phyloP scores from a whole-genome alignment of 2,888 invertebrate genomes.

The Xylota segnis region DNA sequence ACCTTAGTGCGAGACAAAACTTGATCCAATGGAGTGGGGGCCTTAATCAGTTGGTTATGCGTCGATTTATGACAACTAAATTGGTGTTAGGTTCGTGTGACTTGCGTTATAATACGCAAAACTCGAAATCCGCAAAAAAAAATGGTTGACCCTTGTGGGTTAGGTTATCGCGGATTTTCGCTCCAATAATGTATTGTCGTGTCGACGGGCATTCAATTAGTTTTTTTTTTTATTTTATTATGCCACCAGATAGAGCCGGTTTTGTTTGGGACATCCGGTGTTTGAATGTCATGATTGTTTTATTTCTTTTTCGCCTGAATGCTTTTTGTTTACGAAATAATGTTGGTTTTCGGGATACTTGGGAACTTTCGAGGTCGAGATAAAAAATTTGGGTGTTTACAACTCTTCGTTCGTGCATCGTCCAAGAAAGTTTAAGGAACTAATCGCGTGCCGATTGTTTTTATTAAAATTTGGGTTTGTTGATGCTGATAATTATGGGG shows the following conservation, averaged over 20 bases:
- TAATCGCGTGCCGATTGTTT: background rate
- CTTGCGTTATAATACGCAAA: constrained; percentile 2
- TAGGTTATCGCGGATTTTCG: constrained; percentile 6
- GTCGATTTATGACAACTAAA: constrained; percentile 41
- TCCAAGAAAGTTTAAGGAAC: background rate
- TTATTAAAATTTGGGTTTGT: background rate
- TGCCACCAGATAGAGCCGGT: constrained; percentile 4
- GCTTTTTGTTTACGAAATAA: background rate
- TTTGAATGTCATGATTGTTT: constrained; percentile 8
- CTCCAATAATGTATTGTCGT: constrained; percentile 16
- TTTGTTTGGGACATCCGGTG: constrained; percentile 17
- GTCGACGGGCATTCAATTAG: constrained; percentile 9
- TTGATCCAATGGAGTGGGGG: constrained; percentile 52
- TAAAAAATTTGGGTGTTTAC: background rate
- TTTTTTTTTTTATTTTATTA: background rate
- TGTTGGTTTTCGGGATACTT: background rate
- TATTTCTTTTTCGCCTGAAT: background rate
- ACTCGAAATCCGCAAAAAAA: constrained; percentile 4
- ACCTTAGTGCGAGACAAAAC: constrained; percentile 54
- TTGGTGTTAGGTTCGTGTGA: constrained; percentile 8
- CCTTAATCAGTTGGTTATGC: constrained; percentile 13
- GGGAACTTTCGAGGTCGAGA: background rate
- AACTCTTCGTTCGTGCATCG: background rate
- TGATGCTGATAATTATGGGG: background rate
- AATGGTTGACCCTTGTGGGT: background rate